These are phyloP conservation scores for Trissonchulus sp. DNA, from an alignment of 2,888 invertebrate genomes.

Conservation along the genomic window DNA sequence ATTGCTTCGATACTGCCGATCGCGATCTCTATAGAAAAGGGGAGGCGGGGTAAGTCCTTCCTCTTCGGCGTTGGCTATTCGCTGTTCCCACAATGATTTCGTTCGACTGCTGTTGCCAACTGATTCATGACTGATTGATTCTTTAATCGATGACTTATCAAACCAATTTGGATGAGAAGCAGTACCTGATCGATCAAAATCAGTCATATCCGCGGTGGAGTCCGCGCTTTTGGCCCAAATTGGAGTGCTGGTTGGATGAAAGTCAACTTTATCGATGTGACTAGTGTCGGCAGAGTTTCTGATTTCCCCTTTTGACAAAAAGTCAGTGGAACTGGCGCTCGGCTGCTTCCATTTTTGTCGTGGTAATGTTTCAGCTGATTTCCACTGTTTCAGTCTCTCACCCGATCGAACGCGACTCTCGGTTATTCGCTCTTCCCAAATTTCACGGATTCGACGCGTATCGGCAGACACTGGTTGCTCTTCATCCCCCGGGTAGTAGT, in stretches of 20 bases:
- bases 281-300: too few species aligned
- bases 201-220: neutral
- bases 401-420: neutral
- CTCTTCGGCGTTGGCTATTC: neutral
- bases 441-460: neutral
- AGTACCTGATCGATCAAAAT: too few species aligned
- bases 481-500: neutral
- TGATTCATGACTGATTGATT: neutral
- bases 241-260: too few species aligned
- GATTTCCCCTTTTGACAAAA: too few species aligned
- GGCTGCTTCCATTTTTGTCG: neutral
- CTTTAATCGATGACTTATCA: neutral
- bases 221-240: neutral
- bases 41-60: neutral
- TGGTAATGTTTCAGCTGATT: neutral
- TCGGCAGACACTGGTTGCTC: neutral
- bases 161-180: neutral
- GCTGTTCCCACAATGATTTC: neutral
- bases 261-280: too few species aligned
- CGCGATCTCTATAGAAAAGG: neutral
- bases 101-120: neutral
- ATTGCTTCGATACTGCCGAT: neutral
- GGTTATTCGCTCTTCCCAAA: neutral
- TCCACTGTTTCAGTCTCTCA: neutral
- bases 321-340: neutral